Evolutionary conservation across 2,113 vertebrate genomes (phyloP).

Genomic region (Brevimyrus niger): DNA sequence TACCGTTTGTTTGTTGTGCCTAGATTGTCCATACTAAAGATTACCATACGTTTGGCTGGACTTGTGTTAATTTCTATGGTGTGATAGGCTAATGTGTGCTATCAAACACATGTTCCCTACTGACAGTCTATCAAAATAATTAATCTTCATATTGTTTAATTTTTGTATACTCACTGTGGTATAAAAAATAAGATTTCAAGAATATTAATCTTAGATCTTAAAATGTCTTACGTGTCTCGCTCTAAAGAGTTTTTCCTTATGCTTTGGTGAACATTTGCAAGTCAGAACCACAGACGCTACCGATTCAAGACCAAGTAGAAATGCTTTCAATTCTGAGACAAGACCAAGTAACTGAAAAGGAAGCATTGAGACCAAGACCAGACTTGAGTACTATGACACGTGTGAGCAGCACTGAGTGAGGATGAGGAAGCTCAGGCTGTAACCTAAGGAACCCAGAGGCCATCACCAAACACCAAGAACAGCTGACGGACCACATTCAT

Average conservation of each 20-base stretch:
- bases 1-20: not conserved
- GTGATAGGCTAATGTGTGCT: not conserved
- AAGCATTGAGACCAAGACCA: not conserved
- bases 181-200: too few species aligned
- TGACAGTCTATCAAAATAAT: too few species aligned
- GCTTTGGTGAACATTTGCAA: not conserved
- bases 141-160: not conserved
- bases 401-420: not conserved
- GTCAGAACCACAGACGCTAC: not conserved
- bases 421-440: not conserved
- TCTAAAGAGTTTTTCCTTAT: not conserved
- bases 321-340: not conserved
- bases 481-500: not conserved
- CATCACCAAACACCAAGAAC: not conserved
- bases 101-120: not conserved
- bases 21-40: not conserved
- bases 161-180: not conserved
- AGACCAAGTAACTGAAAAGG: not conserved
- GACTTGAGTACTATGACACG: not conserved
- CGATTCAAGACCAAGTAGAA: not conserved
- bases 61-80: not conserved
- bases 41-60: not conserved
- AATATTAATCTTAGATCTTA: too few species aligned
- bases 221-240: too few species aligned
- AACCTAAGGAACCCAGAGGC: not conserved